Conservation (phyloP, 2,888 invertebrate species). For the Epistrophe eligans region DNA sequence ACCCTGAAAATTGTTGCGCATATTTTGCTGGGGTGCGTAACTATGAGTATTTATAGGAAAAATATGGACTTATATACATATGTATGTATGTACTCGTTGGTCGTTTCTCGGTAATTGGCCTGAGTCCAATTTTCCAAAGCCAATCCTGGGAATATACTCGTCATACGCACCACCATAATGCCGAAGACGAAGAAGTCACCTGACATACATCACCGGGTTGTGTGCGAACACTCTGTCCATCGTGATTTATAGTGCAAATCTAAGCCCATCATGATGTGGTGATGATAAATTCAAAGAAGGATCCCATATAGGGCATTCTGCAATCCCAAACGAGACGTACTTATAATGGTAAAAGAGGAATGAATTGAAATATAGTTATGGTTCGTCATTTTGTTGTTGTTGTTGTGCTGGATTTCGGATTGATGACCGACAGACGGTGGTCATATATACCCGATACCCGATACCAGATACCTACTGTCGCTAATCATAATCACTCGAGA, state of each 20-base stretch:
- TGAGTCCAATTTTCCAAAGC: constrained; percentile 61
- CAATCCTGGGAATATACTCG: constrained; percentile 63
- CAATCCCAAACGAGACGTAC: constrained; percentile 30
- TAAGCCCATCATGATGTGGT: constrained; percentile 26
- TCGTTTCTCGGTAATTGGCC: constrained; percentile 62
- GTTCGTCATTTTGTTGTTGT: constrained; percentile 44
- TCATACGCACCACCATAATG: constrained; percentile 36
- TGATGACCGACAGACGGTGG: constrained; percentile 64
- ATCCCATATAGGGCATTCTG: constrained; percentile 62
- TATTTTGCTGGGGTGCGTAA: constrained; percentile 57
- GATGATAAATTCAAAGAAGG: constrained; percentile 59
- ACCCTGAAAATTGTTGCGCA: constrained; percentile 15
- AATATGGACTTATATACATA: constrained; percentile 34
- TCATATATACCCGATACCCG: constrained; percentile 62
- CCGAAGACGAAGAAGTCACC: constrained; percentile 61
- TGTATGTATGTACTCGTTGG: not conserved
- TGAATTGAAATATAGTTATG: constrained; percentile 51
- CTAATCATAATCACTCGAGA: constrained; percentile 70
- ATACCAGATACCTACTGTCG: constrained; percentile 55
- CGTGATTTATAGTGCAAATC: constrained; percentile 67
- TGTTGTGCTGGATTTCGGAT: constrained; percentile 51
- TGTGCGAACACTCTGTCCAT: constrained; percentile 53
- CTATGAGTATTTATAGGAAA: constrained; percentile 24
- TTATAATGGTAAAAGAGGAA: constrained; percentile 18
- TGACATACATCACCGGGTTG: constrained; percentile 60